Conservation (phyloP, 2,888 invertebrate genomes). For the Branchinecta sandiegonensis region DNA sequence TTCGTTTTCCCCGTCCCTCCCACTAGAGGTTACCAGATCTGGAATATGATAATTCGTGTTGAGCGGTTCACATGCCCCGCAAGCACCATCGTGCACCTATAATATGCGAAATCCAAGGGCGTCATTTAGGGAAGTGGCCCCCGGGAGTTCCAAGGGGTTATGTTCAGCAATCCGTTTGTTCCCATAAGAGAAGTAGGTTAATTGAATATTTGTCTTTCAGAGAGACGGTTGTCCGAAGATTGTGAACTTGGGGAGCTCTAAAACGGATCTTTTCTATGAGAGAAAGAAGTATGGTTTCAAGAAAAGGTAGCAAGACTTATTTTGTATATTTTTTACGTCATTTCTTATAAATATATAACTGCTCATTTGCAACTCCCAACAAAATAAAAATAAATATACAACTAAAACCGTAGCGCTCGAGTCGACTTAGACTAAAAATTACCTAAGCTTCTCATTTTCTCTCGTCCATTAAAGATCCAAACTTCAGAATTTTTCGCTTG, state of each 20-base stretch:
- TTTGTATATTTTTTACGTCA: background rate
- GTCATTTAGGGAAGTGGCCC: too few species aligned
- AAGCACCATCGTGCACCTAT: too few species aligned
- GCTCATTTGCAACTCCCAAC: background rate
- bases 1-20: too few species aligned
- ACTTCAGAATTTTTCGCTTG: conserved; percentile 37
- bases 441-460: too few species aligned
- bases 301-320: conserved; percentile 47
- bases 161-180: conserved; percentile 16
- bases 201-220: conserved; percentile 40
- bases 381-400: conserved; percentile 10
- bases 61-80: too few species aligned
- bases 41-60: too few species aligned
- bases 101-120: too few species aligned
- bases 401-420: background rate
- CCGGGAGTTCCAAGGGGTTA: too few species aligned
- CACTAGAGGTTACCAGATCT: too few species aligned
- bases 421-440: too few species aligned
- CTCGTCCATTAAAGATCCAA: background rate
- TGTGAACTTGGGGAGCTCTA: conserved; percentile 96
- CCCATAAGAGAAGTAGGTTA: background rate
- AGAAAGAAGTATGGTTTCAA: conserved; percentile 99
- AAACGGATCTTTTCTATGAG: conserved; percentile 98
- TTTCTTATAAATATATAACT: background rate
- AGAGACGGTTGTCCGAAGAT: conserved; percentile 99